Evolutionary conservation across 2,888 invertebrate species (phyloP).

Genomic region (Limnephilus marmoratus): DNA sequence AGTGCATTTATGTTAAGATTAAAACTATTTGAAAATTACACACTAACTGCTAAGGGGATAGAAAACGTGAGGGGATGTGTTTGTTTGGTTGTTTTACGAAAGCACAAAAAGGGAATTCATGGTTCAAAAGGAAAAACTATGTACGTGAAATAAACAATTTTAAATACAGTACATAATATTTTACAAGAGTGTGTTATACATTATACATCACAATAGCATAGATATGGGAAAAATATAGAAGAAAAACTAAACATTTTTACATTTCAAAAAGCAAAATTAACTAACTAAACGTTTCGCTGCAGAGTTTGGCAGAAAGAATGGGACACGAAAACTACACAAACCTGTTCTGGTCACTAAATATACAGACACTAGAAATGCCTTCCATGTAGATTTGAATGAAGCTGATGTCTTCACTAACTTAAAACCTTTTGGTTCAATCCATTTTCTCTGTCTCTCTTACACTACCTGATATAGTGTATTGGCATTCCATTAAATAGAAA

Average conservation of each 20-base stretch:
- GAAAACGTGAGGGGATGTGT: background rate
- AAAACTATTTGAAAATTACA: background rate
- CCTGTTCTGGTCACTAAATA: too few relatives aligned
- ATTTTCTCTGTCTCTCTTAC: too few relatives aligned
- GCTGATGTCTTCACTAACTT: too few relatives aligned
- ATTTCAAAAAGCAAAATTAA: background rate
- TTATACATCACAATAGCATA: background rate
- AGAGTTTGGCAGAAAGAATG: background rate
- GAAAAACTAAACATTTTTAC: background rate
- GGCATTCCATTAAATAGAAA: too few relatives aligned
- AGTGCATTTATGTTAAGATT: background rate
- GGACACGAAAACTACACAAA: too few relatives aligned
- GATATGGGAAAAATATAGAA: background rate
- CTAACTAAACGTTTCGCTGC: background rate
- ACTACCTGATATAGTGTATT: too few relatives aligned
- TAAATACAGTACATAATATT: background rate
- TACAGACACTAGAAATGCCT: too few relatives aligned
- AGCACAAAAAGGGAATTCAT: background rate
- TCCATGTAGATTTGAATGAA: too few relatives aligned
- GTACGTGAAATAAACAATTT: background rate
- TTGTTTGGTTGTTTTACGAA: background rate
- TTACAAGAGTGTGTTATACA: background rate
- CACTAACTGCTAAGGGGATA: background rate
- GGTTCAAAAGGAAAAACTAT: background rate
- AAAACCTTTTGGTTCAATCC: too few relatives aligned